phyloP scores from a whole-genome alignment of 2,888 invertebrate genomes.

The Druceiella hillmani region DNA sequence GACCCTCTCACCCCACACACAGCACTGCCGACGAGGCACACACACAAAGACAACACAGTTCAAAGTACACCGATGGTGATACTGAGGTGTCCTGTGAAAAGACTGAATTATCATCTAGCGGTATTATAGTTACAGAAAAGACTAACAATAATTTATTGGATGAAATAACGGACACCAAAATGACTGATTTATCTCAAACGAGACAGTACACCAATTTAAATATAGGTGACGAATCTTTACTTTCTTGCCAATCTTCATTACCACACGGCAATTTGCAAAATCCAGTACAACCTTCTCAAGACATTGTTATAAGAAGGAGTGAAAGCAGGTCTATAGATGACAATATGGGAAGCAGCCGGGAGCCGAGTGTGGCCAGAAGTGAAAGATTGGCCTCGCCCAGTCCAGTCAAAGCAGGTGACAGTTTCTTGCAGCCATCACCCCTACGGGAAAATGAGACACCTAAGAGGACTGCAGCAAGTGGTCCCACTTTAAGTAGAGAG shows the following conservation, averaged over 20 bases:
- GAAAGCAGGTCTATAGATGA: too few species aligned
- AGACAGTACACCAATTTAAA: constrained; percentile 49
- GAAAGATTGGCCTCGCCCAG: constrained; percentile 31
- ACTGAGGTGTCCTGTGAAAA: constrained; percentile 39
- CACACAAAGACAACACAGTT: constrained; percentile 39
- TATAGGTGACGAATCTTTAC: constrained; percentile 44
- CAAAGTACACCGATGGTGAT: constrained; percentile 37
- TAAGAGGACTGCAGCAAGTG: too few species aligned
- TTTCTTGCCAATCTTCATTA: constrained; percentile 31
- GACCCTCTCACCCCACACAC: constrained; percentile 28
- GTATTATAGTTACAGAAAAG: constrained; percentile 48
- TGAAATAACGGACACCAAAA: constrained; percentile 50
- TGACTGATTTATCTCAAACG: constrained; percentile 48
- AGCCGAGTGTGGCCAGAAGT: neutral
- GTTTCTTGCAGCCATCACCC: constrained; percentile 12
- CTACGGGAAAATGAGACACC: too few species aligned
- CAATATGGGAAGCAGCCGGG: neutral
- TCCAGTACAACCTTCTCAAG: constrained; percentile 8
- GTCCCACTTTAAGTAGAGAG: constrained; percentile 16
- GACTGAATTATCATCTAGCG: constrained; percentile 42
- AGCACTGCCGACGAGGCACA: constrained; percentile 34
- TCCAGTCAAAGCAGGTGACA: constrained; percentile 11
- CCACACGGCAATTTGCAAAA: constrained; percentile 28
- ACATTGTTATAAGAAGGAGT: constrained; percentile 8
- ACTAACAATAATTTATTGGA: constrained; percentile 44